These are phyloP conservation scores for Chrysina gloriosa DNA, from an alignment of 2,888 invertebrate genomes.

Conservation along the genomic window DNA sequence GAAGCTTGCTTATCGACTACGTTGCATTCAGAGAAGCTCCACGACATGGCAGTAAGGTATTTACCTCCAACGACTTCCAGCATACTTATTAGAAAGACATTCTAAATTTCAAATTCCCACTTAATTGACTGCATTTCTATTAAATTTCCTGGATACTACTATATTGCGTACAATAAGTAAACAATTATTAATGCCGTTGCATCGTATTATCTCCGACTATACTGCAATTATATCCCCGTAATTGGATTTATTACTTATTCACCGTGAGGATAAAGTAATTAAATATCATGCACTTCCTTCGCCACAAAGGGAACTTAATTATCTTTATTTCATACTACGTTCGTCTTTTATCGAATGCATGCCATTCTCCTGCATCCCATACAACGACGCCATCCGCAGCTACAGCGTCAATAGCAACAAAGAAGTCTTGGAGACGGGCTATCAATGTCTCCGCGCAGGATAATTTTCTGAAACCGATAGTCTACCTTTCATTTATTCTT, in stretches of 20 bases:
- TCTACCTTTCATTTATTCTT: slow-evolving; percentile 45
- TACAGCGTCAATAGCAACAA: slow-evolving; percentile 40
- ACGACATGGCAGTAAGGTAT: too few relatives aligned
- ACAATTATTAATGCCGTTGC: neutral
- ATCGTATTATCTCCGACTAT: neutral
- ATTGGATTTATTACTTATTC: slow-evolving; percentile 19
- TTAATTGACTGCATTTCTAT: slow-evolving; percentile 4
- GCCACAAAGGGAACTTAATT: slow-evolving; percentile 16
- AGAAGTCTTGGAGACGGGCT: slow-evolving; percentile 39
- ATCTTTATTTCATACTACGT: slow-evolving; percentile 27
- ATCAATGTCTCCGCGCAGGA: slow-evolving; percentile 46
- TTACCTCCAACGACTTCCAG: too few relatives aligned
- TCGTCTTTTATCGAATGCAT: slow-evolving; percentile 13
- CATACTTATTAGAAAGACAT: too few relatives aligned
- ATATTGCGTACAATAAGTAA: neutral
- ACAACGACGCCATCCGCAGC: neutral
- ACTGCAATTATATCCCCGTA: slow-evolving; percentile 24
- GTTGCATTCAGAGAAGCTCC: too few relatives aligned
- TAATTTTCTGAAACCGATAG: slow-evolving; percentile 48
- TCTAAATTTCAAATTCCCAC: too few relatives aligned
- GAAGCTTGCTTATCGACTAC: too few relatives aligned
- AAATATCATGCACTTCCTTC: slow-evolving; percentile 26
- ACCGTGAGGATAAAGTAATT: slow-evolving; percentile 24
- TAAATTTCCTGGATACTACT: neutral
- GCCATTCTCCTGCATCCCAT: slow-evolving; percentile 5